Evolutionary conservation across 2,797 vertebrate species (phyloP).

Genomic region (Nyctalus aviator): DNA sequence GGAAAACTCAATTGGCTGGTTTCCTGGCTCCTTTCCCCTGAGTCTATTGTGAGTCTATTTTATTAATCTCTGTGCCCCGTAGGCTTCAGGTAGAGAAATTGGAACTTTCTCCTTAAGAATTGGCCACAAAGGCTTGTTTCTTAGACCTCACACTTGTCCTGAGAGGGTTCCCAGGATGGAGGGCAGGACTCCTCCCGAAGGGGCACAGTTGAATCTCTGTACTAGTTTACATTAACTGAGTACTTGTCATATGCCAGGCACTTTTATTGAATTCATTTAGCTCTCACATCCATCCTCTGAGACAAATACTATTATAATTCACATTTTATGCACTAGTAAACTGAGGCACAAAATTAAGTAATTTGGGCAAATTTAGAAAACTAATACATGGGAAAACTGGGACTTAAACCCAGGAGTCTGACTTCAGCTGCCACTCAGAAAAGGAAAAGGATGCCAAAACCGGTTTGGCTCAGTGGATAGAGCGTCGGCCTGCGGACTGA

Average conservation of each 20-base stretch:
- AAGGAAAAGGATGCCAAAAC: neutral
- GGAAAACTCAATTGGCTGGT: neutral
- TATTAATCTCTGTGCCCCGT: neutral
- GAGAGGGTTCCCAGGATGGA: neutral
- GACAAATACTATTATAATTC: neutral
- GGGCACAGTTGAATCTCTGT: neutral
- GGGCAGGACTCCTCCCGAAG: neutral
- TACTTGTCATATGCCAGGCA: neutral
- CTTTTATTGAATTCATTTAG: slow-evolving; percentile 33
- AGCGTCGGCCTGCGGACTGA: too few relatives aligned
- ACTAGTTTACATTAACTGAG: neutral
- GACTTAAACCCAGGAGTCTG: neutral
- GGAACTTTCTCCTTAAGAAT: neutral
- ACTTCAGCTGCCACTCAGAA: neutral
- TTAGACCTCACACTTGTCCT: neutral
- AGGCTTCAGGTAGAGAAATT: neutral
- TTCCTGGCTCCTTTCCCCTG: neutral
- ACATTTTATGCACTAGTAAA: slow-evolving; percentile 23
- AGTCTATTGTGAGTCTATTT: neutral
- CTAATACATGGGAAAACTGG: neutral
- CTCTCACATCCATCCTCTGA: neutral
- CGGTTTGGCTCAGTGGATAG: too few relatives aligned
- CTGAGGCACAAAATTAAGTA: slow-evolving; percentile 26
- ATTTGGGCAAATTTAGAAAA: slow-evolving; percentile 23
- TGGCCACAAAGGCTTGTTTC: neutral